Evolutionary conservation across 2,113 vertebrate species (phyloP), one percentile per base, ranked within the genome.

Genomic region (Cochlearius cochlearius): DNA sequence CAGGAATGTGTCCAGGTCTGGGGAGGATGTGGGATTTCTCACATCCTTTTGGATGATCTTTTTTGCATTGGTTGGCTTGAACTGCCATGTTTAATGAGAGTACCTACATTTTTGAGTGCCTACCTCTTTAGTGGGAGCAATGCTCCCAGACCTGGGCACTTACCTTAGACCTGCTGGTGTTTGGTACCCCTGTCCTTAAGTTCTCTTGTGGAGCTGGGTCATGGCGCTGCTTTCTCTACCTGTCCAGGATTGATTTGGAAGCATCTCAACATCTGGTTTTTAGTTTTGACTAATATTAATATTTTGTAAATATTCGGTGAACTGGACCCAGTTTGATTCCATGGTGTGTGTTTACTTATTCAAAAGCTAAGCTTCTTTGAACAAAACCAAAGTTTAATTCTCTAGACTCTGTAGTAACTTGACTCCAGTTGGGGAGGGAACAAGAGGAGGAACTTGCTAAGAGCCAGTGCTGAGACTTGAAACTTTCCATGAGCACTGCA

Each of bases 191-290:
- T 52, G 30, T 52, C 22, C 21, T 74, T 30, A 80, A 39, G 12
- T 39, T 86, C 27, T 86, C 11, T 34, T 34, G 23, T 71, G 66
- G 52, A 90, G 19, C 21, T 90, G 41, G 23, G 20, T 78, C 39
- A 21, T 58, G 15, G 18, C 0, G 0, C 26, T 79, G 12, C 27
- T 95, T 80, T 89, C 18, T 49, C 16, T 39, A 0, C 23, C 16
- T 76, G 30, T 60, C 45, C 38, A 36, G 21, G 16, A 32, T 15
- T 73, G 6, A 39, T 86, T 80, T 77, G 63, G 39, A 77, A 94
- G 50, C 14, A 69, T 68, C 34, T 86, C 67, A 76, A 43, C 36
- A 69, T 11, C 11, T 32, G 23, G 0, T 3, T 74, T 77, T 62
- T 71, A 53, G 71, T 43, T 93, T 71, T 85, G 23, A 55, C 12